Percentiles rank a stretch among this genome's conserved stretches.
Conservation (phyloP, 1,140 invertebrate species). For the Diorhabda elongata region DNA sequence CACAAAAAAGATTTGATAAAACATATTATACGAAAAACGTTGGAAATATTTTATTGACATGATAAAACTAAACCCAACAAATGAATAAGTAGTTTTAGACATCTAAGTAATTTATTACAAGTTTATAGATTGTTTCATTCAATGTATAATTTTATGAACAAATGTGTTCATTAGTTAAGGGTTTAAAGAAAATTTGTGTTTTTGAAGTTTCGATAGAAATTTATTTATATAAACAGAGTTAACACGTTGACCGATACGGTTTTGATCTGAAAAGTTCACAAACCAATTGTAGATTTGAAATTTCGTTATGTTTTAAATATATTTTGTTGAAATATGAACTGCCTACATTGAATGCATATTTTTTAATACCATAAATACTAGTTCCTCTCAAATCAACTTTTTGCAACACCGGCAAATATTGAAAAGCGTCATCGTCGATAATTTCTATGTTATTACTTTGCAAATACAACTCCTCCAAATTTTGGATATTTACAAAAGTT, state of each 20-base stretch:
- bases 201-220: too few relatives aligned
- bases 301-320: background rate
- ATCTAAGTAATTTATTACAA: too few relatives aligned
- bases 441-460: constrained; percentile 3
- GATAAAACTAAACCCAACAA: too few relatives aligned
- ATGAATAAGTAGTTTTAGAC: too few relatives aligned
- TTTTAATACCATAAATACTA: background rate
- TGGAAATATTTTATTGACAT: too few relatives aligned
- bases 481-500: constrained; percentile 16
- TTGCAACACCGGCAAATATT: background rate
- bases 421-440: constrained; percentile 10
- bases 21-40: too few relatives aligned
- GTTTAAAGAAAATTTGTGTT: too few relatives aligned
- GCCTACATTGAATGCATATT: background rate
- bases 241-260: background rate
- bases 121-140: too few relatives aligned
- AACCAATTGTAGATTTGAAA: background rate
- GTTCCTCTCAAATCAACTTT: background rate
- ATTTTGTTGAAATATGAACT: background rate
- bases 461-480: constrained; percentile 4
- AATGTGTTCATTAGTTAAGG: too few relatives aligned
- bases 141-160: too few relatives aligned
- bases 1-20: too few relatives aligned
- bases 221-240: too few relatives aligned
- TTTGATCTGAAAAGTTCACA: background rate